phyloP scores from a whole-genome alignment of 2,113 vertebrate genomes.

The Mus musculus region GRCm39 chr3:126231501-126232000 shows the following conservation, averaged over 20 bases:
- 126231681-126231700: slow-evolving; percentile 95
- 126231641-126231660: slow-evolving; percentile 96
- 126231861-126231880: slow-evolving; percentile 98
- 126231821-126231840: slow-evolving; percentile 97
- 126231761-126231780: slow-evolving; percentile 99
- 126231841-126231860: slow-evolving; percentile 97
- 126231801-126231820: slow-evolving; percentile 96
- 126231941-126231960: slow-evolving; percentile 93
- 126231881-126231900: slow-evolving; percentile 95
- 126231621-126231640: slow-evolving; percentile 63
- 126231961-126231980: slow-evolving; percentile 97
- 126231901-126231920: slow-evolving; percentile 97
- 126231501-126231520: background rate
- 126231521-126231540: background rate
- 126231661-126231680: slow-evolving; percentile 98
- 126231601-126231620: background rate
- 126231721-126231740: slow-evolving; percentile 96
- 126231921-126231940: slow-evolving; percentile 96
- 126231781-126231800: slow-evolving; percentile 97
- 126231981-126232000: slow-evolving; percentile 93
- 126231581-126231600: background rate
- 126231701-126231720: slow-evolving; percentile 96
- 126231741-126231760: slow-evolving; percentile 94
- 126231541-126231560: background rate
- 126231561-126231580: background rate